Base-by-base conservation (phyloP, 2,113 vertebrate species). In the Hyaena hyaena region DNA sequence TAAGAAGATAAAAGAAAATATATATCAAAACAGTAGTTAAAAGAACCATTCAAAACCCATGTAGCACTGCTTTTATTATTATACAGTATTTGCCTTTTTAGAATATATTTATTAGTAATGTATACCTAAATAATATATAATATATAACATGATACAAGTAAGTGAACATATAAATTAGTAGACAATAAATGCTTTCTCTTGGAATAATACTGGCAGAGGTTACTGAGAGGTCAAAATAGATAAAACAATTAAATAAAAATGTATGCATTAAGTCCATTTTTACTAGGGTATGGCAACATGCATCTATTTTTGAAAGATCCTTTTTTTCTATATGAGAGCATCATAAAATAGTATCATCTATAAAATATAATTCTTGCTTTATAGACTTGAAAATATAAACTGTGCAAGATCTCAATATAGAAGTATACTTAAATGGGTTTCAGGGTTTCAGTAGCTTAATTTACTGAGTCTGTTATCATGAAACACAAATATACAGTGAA, bases 341-440 rank as follows among this genome's bases (percentile, higher is more conserved):
- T 68, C 79, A 95, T 74, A 96, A 98, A 96, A 28, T 88, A 86
- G 31, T 82, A 96, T 45, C 95, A 92, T 83, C 68, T 97, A 82
- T 84, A 83, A 96, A 31, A 87, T 15, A 90, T 83, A 90, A 26
- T 63, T 97, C 92, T 82, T 96, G 55, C 31, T 95, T 35, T 66
- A 79, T 86, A 93, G 85, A 98, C 90, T 96, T 82, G 45, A 81
- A 98, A 98, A 98, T 95, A 98, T 98, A 98, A 99, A 99, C 99
- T 99, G 98, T 97, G 97, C 96, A 98, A 97, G 89, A 96, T 98
- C 98, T 99, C 98, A 99, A 99, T 99, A 99, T 99, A 99, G 99
- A 99, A 99, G 98, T 98, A 98, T 97, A 98, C 97, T 98, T 99
- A 99, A 99, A 99, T 98, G 97, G 97, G 97, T 98, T 98, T 99